These are phyloP conservation scores for Drosophila erecta DNA, from an alignment of 1,140 invertebrate species.

Conservation along the genomic window DNA sequence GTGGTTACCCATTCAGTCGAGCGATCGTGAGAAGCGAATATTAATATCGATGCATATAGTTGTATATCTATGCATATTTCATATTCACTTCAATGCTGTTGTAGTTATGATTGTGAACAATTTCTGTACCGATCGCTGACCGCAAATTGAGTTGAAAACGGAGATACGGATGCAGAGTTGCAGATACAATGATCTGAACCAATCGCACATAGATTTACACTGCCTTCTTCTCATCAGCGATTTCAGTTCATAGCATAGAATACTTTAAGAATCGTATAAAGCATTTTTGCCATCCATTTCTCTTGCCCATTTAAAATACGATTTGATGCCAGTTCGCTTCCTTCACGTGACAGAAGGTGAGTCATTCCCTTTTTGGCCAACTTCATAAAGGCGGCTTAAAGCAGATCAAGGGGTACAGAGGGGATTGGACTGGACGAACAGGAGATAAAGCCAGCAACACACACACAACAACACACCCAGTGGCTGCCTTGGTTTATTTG, in stretches of 20 bases:
- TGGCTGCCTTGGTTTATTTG: constrained; percentile 75
- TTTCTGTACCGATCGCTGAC: constrained; percentile 41
- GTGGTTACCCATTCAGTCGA: constrained; percentile 59
- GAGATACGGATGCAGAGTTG: constrained; percentile 24
- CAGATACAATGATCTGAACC: constrained; percentile 17
- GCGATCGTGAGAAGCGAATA: constrained; percentile 64
- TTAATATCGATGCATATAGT: constrained; percentile 10
- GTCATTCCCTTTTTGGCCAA: constrained; percentile 27
- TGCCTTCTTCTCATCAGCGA: constrained; percentile 49
- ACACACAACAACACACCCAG: constrained; percentile 35
- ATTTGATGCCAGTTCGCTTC: constrained; percentile 7
- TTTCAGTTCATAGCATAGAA: neutral
- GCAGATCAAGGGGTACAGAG: neutral
- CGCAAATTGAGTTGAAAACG: constrained; percentile 64
- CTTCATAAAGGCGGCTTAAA: constrained; percentile 2
- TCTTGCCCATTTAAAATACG: neutral
- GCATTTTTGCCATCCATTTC: neutral
- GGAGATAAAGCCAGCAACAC: constrained; percentile 18
- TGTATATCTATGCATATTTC: constrained; percentile 25
- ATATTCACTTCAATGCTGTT: constrained; percentile 37
- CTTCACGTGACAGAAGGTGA: constrained; percentile 16
- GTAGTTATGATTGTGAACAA: constrained; percentile 65
- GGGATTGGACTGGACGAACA: neutral
- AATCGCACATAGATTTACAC: constrained; percentile 48
- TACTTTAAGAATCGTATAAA: neutral